phyloP scores from a whole-genome alignment of 2,888 invertebrate genomes.

The Cremastobaeus sp. region DNA sequence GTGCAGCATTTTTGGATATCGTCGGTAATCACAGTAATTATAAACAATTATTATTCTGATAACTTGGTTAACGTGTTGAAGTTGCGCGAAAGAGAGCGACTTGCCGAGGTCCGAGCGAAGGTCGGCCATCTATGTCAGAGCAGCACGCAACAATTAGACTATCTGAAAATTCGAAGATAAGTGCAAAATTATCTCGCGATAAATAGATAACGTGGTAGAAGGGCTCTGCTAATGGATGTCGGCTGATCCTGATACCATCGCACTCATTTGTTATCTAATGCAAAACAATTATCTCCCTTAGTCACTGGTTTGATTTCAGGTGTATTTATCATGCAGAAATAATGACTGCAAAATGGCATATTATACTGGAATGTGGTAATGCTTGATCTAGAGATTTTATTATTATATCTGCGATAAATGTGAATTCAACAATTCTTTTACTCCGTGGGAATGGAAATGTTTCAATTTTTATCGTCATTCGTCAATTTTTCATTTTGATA shows the following conservation, averaged over 20 bases:
- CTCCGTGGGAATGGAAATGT: too few relatives aligned
- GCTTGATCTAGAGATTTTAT: too few relatives aligned
- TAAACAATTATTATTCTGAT: too few relatives aligned
- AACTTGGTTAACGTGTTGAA: too few relatives aligned
- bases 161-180: constrained; percentile 72
- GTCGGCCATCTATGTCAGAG: constrained; percentile 58
- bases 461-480: too few relatives aligned
- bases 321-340: constrained; percentile 48
- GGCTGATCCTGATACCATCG: constrained; percentile 40
- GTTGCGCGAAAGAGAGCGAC: constrained; percentile 40
- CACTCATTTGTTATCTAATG: constrained; percentile 55
- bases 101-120: constrained; percentile 43
- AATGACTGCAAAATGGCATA: constrained; percentile 40
- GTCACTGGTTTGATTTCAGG: constrained; percentile 42
- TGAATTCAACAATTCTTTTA: background rate
- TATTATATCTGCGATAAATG: too few relatives aligned
- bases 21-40: too few relatives aligned
- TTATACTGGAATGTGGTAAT: too few relatives aligned
- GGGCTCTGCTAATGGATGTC: constrained; percentile 59
- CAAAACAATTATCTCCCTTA: constrained; percentile 53
- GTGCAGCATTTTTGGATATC: too few relatives aligned
- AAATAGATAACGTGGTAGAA: constrained; percentile 68
- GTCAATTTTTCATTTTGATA: too few relatives aligned
- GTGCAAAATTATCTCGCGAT: constrained; percentile 70
- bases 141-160: constrained; percentile 70